Evolutionary conservation across 2,888 invertebrate genomes (phyloP), one percentile per base, ranked within the genome.

Genomic region (Lithophane leautieri): DNA sequence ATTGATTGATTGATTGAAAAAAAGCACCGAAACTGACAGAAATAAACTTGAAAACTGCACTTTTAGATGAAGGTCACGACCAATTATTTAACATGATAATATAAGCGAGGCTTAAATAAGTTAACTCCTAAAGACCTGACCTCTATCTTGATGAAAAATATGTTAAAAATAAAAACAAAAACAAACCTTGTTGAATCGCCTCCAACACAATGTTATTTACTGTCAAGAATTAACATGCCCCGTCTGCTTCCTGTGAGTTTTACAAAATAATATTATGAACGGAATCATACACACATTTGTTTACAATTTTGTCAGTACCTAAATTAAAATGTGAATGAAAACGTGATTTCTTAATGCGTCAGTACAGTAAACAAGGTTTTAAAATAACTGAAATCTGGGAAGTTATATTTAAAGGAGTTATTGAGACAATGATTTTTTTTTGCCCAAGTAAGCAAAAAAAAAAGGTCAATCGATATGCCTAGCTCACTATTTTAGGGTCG

Each of bases 291-390:
- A 44, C 44, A 42, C 22, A 7, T 22, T 70, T 80, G 56, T 69
- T 80, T 61, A 65, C 25, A 42, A 54, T 68, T 7, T 47, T 56
- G 42, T 34, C 34, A 2, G 73, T 67, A 9, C 42, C 9, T 42
- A n/a, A 61, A 65, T 74, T 65, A 60, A 58, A 72, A n/a, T 56
- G 34, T 69, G 71, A 80, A 69, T 67, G 56, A 56, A 65, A 74
- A 60, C 1, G 25, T 66, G 40, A 42, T 61, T 62, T 52, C 19
- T 70, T 25, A 61, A 9, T 7, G 44, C 28, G 44, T 44, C 19
- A 34, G 44, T n/a, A 1, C n/a, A 52, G 52, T 52, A 67, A 67
- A 67, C n/a, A 52, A 52, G n/a, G 2, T 50, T n/a, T 50, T n/a
- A 47, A 58, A 58, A 58, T 56, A 52, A 52, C 22, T 19, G 47